phyloP scores from a whole-genome alignment of 2,888 invertebrate species.

The Aplocera efformata region DNA sequence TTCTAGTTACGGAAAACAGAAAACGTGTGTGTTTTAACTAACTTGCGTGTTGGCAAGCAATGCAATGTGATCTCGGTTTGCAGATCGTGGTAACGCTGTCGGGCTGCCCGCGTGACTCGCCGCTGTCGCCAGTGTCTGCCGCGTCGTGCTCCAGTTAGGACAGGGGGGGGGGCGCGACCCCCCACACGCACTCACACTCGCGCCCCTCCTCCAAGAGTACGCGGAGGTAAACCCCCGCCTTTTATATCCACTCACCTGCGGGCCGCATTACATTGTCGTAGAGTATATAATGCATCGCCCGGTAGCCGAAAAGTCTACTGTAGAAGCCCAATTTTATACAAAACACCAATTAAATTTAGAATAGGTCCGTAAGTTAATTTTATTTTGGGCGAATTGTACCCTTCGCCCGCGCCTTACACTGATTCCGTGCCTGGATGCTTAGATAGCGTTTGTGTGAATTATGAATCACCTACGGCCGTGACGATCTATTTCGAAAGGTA shows the following conservation, averaged over 20 bases:
- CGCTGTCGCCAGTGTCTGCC: constrained; percentile 92
- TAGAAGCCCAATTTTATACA: constrained; percentile 20
- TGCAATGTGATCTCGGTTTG: constrained; percentile 7
- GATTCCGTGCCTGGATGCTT: constrained; percentile 23
- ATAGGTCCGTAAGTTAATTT: constrained; percentile 23
- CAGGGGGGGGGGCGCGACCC: constrained; percentile 80
- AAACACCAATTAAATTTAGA: constrained; percentile 33
- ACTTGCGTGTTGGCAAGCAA: not conserved
- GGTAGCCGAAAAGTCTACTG: not conserved
- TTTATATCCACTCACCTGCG: constrained; percentile 54
- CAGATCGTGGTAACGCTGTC: constrained; percentile 91
- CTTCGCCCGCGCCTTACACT: constrained; percentile 22
- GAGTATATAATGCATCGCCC: constrained; percentile 4
- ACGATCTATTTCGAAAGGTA: constrained; percentile 13
- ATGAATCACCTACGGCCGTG: constrained; percentile 10
- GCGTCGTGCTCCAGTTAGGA: constrained; percentile 96
- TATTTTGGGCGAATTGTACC: constrained; percentile 16
- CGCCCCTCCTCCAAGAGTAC: constrained; percentile 78
- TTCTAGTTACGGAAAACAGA: no score
- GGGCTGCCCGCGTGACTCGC: constrained; percentile 92
- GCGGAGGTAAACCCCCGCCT: constrained; percentile 73
- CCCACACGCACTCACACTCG: constrained; percentile 75
- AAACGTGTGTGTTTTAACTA: no score
- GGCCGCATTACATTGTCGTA: constrained; percentile 20
- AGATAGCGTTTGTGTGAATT: constrained; percentile 18